A percentile compares a stretch with the other conserved stretches of the same genome.
phyloP scores from a whole-genome alignment of 2,797 vertebrate genomes.

The Limnodromus scolopaceus region DNA sequence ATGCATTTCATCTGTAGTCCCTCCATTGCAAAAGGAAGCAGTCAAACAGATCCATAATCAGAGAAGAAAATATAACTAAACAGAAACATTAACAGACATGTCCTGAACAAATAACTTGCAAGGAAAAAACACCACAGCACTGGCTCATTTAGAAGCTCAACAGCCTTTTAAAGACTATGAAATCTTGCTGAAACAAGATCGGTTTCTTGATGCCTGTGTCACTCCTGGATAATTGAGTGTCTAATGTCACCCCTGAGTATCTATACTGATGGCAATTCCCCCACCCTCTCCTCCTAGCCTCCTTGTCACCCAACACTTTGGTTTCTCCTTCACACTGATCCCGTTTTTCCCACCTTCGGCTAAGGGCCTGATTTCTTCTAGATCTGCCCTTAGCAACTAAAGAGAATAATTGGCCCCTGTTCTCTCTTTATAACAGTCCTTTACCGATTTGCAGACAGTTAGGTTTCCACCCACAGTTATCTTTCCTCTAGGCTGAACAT shows the following conservation, averaged over 20 bases:
- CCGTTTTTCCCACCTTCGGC: background rate
- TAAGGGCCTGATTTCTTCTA: background rate
- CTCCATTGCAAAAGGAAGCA: background rate
- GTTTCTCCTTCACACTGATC: background rate
- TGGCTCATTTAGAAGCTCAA: background rate
- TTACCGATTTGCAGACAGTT: background rate
- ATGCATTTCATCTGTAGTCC: background rate
- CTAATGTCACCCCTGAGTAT: background rate
- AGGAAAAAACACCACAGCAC: background rate
- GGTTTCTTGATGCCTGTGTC: background rate
- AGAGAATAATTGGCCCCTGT: slow-evolving; percentile 10
- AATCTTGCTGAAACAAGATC: background rate
- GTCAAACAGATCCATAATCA: background rate
- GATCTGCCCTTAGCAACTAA: background rate
- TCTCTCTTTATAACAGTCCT: background rate
- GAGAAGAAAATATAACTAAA: background rate
- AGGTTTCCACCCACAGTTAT: background rate
- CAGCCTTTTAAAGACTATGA: background rate
- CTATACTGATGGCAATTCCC: background rate
- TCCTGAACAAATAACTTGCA: background rate
- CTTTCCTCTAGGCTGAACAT: background rate
- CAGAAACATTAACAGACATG: background rate
- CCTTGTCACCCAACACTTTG: background rate
- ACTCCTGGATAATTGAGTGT: background rate
- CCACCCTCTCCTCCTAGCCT: background rate